Evolutionary conservation across 2,113 vertebrate species (phyloP).

Genomic region (Otocyon megalotis): DNA sequence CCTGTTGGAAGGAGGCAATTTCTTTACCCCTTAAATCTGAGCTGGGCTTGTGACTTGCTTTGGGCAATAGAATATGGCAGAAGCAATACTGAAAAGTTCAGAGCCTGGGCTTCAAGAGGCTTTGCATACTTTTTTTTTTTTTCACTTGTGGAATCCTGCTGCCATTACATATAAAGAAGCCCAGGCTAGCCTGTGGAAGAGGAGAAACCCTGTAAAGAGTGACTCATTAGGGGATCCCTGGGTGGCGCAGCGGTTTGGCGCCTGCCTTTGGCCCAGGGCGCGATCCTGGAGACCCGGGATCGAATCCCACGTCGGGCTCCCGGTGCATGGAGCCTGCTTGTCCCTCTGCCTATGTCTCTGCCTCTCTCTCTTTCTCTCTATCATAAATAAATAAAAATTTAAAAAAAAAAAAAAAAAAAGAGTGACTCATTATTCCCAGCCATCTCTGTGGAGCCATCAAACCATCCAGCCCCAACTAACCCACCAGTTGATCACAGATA

Average conservation of each 20-base stretch:
- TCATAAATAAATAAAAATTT: no score
- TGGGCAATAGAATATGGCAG: background rate
- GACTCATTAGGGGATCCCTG: no score
- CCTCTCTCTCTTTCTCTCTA: no score
- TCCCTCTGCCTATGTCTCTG: no score
- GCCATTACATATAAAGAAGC: background rate
- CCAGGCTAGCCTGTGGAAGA: background rate
- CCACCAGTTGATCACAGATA: background rate
- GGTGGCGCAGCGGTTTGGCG: no score
- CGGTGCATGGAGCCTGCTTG: no score
- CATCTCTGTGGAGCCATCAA: background rate
- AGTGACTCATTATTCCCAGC: background rate
- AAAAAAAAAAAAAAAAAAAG: no score
- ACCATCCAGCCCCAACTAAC: background rate
- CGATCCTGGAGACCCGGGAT: no score
- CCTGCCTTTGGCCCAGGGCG: no score
- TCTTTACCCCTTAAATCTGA: background rate
- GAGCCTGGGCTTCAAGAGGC: background rate
- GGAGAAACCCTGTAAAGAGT: background rate
- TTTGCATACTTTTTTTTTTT: background rate
- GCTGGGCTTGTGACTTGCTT: background rate
- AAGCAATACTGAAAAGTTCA: conserved; percentile 5
- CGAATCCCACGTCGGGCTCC: no score
- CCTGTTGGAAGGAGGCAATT: background rate
- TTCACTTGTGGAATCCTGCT: background rate